phyloP scores from a whole-genome alignment of 2,888 invertebrate species.

The Ashinkailepas kermadecensis region DNA sequence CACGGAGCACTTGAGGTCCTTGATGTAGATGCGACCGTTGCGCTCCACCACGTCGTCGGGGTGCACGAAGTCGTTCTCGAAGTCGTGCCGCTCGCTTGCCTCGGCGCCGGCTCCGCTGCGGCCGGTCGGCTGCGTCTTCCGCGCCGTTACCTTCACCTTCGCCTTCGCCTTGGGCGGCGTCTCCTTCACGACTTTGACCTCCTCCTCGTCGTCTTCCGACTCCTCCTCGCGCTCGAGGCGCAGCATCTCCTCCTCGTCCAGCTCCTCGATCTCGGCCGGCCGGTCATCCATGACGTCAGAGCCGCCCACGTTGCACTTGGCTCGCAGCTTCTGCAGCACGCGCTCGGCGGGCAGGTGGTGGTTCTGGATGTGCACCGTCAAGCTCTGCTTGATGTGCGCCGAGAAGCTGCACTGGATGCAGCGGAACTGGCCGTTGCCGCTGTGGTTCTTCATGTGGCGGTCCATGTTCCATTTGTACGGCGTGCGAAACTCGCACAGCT shows the following conservation, averaged over 20 bases:
- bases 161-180: slow-evolving; percentile 32
- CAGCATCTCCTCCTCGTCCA: slow-evolving; percentile 37
- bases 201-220: slow-evolving; percentile 30
- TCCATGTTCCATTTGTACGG: slow-evolving; percentile 87
- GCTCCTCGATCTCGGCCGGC: slow-evolving; percentile 36
- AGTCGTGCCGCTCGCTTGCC: slow-evolving; percentile 33
- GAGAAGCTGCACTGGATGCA: slow-evolving; percentile 84
- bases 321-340: slow-evolving; percentile 42
- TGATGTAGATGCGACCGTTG: slow-evolving; percentile 42
- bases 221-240: slow-evolving; percentile 33
- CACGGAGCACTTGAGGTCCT: slow-evolving; percentile 45
- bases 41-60: slow-evolving; percentile 40
- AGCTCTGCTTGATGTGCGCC: slow-evolving; percentile 81
- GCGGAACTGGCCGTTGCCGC: slow-evolving; percentile 60
- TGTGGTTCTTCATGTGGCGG: slow-evolving; percentile 86
- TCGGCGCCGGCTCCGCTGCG: slow-evolving; percentile 17
- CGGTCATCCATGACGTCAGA: slow-evolving; percentile 49
- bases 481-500: slow-evolving; percentile 84
- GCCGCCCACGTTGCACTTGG: slow-evolving; percentile 47
- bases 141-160: slow-evolving; percentile 36
- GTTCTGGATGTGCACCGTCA: slow-evolving; percentile 85
- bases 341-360: slow-evolving; percentile 52
- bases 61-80: slow-evolving; percentile 37
- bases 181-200: slow-evolving; percentile 32
- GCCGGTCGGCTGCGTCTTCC: slow-evolving; percentile 31